Evolutionary conservation across 2,113 vertebrate genomes (phyloP).

Genomic region (Fukomys damarensis): DNA sequence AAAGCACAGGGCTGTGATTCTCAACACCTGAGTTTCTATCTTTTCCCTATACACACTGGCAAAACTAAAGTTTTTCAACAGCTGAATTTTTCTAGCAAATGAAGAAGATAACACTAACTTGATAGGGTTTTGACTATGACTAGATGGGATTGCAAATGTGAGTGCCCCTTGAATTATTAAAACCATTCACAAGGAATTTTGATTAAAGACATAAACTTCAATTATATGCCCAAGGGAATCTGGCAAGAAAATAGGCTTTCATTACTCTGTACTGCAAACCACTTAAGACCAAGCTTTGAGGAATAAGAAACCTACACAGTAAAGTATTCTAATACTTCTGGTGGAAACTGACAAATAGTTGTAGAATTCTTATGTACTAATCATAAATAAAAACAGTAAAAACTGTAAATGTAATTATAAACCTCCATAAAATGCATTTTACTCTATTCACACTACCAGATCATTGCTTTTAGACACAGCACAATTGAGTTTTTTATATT

Average conservation of each 20-base stretch:
- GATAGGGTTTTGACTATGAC: neutral
- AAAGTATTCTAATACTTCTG: neutral
- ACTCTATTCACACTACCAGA: neutral
- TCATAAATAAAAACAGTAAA: slow-evolving; percentile 10
- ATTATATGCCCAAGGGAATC: neutral
- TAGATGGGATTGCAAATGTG: neutral
- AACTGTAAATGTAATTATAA: slow-evolving; percentile 34
- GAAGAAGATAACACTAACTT: neutral
- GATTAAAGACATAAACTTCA: neutral
- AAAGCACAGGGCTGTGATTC: neutral
- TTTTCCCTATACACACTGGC: neutral
- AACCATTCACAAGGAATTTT: neutral
- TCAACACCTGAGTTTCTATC: neutral
- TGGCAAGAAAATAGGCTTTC: neutral
- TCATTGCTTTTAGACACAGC: neutral
- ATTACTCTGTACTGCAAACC: neutral
- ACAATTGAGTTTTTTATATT: neutral
- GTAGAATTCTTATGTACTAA: neutral
- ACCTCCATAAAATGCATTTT: slow-evolving; percentile 37
- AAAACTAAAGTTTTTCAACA: neutral
- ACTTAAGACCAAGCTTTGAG: neutral
- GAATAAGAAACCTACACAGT: slow-evolving; percentile 36
- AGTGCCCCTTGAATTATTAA: neutral
- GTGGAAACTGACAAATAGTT: slow-evolving; percentile 6
- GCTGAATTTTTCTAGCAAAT: neutral